Evolutionary conservation across 64 coral and sea anemone species (phyloP), one percentile per base, ranked within the genome.

Genomic region (Pocillopora damicornis): DNA sequence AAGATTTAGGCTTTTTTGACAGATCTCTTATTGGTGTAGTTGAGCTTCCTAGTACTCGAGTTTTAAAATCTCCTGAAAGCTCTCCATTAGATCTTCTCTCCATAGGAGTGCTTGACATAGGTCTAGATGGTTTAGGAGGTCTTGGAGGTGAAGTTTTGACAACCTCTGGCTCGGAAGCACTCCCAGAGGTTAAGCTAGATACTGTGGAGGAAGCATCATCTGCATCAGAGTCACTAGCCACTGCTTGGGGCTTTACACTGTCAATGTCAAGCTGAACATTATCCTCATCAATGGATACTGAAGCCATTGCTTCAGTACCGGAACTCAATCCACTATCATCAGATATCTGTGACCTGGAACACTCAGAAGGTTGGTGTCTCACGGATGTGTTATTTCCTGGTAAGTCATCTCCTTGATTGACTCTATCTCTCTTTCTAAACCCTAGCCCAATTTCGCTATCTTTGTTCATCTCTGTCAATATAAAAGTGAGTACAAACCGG

Each of bases 41-140:
- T 58, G 89, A 73, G 20, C 63, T 84, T n/a, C 81, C 81, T 15
- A 84, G 80, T 34, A 83, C 84, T 74, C 63, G 73, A 23, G 77
- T 74, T 63, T 82, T 73, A 38, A 90, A 90, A 65, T 90, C 89
- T 11, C 72, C 89, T 7, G 37, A 72, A 11, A 85, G 38, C 65
- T 85, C 81, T 15, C 18, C 37, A 42, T 71, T 37, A 57, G 81
- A 51, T 51, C 7, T 57, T 38, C 37, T 73, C 20, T 37, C 20
- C 6, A 60, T 42, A 22, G 79, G 36, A 1, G 81, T 59, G 37
- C 20, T 71, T 57, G 65, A 37, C 45, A 65, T 4, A 23, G 20
- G n/a, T 11, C n/a, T 71, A n/a, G 67, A 71, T n/a, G 67, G 81
- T 73, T n/a, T 42, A 58, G 81, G 81, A 25, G 81, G 65, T 26